Percentiles rank a stretch among this genome's conserved stretches.
Evolutionary conservation across 1,140 invertebrate genomes (phyloP).

Genomic region (Thaumatotibia leucotreta): DNA sequence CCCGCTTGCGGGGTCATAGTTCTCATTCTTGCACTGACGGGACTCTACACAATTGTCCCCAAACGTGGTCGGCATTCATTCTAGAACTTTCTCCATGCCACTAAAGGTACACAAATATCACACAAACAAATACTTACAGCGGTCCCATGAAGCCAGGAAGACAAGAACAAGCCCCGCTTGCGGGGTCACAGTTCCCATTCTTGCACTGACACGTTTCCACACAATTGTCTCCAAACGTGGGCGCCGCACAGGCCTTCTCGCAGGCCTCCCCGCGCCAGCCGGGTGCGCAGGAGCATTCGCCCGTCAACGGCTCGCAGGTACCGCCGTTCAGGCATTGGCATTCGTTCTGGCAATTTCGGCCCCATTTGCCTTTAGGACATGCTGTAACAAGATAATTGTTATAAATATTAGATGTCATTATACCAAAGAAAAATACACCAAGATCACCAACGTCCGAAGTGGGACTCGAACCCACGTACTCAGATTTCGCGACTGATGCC

Average conservation of each 20-base stretch:
- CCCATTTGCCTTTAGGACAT: conserved; percentile 86
- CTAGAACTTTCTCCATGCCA: too few species aligned
- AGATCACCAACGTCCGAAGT: too few species aligned
- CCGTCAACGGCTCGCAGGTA: conserved; percentile 87
- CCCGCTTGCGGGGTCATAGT: conserved; percentile 86
- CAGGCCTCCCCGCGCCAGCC: conserved; percentile 82
- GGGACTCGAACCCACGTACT: too few species aligned
- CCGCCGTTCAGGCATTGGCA: conserved; percentile 95
- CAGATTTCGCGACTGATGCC: too few species aligned
- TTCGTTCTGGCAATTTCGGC: conserved; percentile 82
- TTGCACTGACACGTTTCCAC: conserved; percentile 88
- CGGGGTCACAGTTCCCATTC: conserved; percentile 87
- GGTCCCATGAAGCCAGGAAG: conserved; percentile 82
- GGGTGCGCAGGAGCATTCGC: conserved; percentile 80
- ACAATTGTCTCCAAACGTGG: conserved; percentile 87
- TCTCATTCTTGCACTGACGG: conserved; percentile 91
- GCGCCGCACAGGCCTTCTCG: conserved; percentile 83
- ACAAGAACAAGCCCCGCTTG: conserved; percentile 83
- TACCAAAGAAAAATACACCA: too few species aligned
- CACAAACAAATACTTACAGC: conserved; percentile 61
- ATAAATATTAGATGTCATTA: too few species aligned
- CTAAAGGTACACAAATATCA: too few species aligned
- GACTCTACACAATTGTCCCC: conserved; percentile 84
- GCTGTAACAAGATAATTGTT: conserved; percentile 61
- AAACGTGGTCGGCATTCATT: too few species aligned